Conservation (phyloP, 2,888 invertebrate genomes). For the Argynnis bischoffii region DNA sequence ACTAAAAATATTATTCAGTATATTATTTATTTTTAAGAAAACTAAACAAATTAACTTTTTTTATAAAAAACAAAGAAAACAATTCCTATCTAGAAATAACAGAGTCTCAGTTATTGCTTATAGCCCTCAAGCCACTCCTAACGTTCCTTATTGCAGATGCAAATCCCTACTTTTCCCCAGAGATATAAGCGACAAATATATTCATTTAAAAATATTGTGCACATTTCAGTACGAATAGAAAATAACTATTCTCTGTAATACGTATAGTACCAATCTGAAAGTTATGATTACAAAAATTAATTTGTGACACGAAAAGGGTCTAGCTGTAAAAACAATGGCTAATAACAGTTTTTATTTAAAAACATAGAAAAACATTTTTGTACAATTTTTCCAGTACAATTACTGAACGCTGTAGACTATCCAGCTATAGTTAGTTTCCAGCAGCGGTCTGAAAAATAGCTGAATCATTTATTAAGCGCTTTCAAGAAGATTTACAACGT, state of each 20-base stretch:
- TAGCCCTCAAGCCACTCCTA: slow-evolving; percentile 3
- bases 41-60: too few relatives aligned
- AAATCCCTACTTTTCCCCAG: slow-evolving; percentile 15
- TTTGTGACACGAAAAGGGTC: slow-evolving; percentile 14
- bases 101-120: slow-evolving; percentile 3
- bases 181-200: slow-evolving; percentile 13
- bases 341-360: slow-evolving; percentile 3
- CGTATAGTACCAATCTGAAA: slow-evolving; percentile 7
- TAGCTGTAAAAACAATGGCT: slow-evolving; percentile 13
- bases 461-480: slow-evolving; percentile 12
- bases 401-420: neutral
- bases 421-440: slow-evolving; percentile 4
- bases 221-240: slow-evolving; percentile 1
- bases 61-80: neutral
- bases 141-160: slow-evolving; percentile 15
- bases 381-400: neutral
- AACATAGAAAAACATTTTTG: neutral
- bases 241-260: neutral
- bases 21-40: too few relatives aligned
- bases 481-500: slow-evolving; percentile 3
- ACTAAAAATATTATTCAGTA: too few relatives aligned
- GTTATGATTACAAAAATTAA: slow-evolving; percentile 17
- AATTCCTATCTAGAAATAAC: slow-evolving; percentile 4
- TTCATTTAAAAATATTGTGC: slow-evolving; percentile 11
- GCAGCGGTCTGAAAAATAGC: slow-evolving; percentile 1